Base-by-base conservation (phyloP, 2,888 invertebrate species). In the Drosophila quasianomalipes region DNA sequence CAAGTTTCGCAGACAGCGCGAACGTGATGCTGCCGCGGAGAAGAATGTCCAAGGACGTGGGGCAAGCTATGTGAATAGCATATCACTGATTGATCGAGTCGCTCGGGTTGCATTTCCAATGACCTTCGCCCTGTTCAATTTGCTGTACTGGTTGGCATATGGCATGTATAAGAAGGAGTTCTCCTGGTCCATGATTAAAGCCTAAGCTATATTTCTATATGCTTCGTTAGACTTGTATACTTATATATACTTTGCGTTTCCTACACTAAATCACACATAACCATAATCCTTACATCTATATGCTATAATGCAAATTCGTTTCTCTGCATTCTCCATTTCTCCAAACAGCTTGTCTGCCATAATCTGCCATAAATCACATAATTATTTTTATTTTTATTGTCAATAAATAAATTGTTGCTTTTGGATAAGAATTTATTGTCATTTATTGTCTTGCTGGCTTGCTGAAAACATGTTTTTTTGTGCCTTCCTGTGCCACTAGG, bases 81-180 rank as follows among this genome's bases (percentile, higher is more conserved):
- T 98, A 9, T 97, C 97, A 0, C 94, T 96, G 91, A 98, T 98
- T 87, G 97, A 98, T 94, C 95, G 96, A 83, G 96, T 96, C 0
- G 97, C 98, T 0, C 94, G 98, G 57, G 94, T 97, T 57, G 94
- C 97, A 57, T 97, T 97, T 92, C 98, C 98, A 4, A 95, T 97
- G 16, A 97, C 97, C 0, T 98, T 98, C 92, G 96, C 96, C 0
- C 93, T 97, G 0, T 96, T 98, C 76, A 98, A 98, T 92, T 94
- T 98, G 62, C 96, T 97, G 91, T 99, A 99, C 93, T 99, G 98
- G 98, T 94, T 97, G 92, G 95, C 96, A 44, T 98, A 97, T 92
- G 96, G 96, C 22, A 96, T 96, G 90, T 96, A 96, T 73, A 96
- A 96, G 88, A 92, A 92, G 66, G 92, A 93, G 70, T 93, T 92